phyloP scores from a whole-genome alignment of 2,888 invertebrate species.

The Lithophane ornitopus region DNA sequence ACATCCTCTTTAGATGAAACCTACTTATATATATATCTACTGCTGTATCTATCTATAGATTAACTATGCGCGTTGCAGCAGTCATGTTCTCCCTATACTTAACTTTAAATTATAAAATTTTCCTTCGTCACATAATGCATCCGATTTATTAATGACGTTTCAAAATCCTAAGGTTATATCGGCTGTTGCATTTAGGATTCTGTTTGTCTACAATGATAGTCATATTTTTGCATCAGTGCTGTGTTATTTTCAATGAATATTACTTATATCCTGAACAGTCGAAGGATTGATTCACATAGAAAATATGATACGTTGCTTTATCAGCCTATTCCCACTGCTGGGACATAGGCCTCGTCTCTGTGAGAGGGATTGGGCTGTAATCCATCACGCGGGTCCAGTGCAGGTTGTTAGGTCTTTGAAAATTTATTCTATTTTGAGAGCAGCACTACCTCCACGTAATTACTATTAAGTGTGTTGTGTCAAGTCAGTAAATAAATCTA shows the following conservation, averaged over 20 bases:
- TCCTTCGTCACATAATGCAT: conserved; percentile 4
- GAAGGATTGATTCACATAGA: background rate
- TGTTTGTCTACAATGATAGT: background rate
- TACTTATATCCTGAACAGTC: background rate
- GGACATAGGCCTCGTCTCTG: too few species aligned
- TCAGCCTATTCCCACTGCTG: too few species aligned
- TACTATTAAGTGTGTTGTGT: background rate
- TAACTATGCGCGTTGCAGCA: background rate
- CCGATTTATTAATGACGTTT: conserved; percentile 13
- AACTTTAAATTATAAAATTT: conserved; percentile 9
- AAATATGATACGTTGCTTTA: background rate
- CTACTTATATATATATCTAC: background rate
- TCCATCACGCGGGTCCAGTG: too few species aligned
- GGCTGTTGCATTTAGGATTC: background rate
- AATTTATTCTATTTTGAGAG: too few species aligned
- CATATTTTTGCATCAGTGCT: background rate
- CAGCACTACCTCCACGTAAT: background rate
- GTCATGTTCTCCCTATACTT: background rate
- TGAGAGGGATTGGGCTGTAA: too few species aligned
- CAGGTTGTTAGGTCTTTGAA: too few species aligned
- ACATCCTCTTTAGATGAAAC: background rate
- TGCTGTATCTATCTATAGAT: background rate
- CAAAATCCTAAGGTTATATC: background rate
- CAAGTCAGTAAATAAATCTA: conserved; percentile 21
- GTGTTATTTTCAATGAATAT: background rate